These are phyloP conservation scores for Channa argus DNA, from an alignment of 2,113 vertebrate species.

Conservation along the genomic window DNA sequence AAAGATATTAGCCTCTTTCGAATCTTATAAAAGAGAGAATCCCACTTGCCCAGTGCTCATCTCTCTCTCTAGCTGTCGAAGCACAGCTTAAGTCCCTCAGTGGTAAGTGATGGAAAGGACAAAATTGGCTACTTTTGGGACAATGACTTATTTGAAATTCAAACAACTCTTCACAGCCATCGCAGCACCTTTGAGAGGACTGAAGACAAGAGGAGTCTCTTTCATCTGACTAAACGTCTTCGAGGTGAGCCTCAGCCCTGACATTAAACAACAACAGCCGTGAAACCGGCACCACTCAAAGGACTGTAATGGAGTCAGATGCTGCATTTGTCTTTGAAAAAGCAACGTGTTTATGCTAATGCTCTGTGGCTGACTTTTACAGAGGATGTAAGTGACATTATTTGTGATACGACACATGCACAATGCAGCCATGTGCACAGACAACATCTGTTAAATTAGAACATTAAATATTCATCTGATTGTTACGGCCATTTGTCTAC, in stretches of 20 bases:
- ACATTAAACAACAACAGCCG: constrained; percentile 69
- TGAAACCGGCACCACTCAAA: constrained; percentile 44
- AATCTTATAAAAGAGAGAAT: constrained; percentile 64
- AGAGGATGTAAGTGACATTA: constrained; percentile 16
- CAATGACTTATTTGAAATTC: constrained; percentile 80
- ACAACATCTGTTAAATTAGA: constrained; percentile 20
- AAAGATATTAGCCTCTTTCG: constrained; percentile 70
- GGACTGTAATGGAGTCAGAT: constrained; percentile 36
- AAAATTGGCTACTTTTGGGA: constrained; percentile 71
- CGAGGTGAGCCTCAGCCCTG: constrained; percentile 53
- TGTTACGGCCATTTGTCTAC: not conserved
- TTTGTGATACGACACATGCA: constrained; percentile 9
- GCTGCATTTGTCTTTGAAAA: constrained; percentile 60
- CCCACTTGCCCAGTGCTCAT: constrained; percentile 71
- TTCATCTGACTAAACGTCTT: constrained; percentile 65
- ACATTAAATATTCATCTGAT: not conserved
- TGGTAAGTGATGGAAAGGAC: constrained; percentile 76
- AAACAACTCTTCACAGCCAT: constrained; percentile 65
- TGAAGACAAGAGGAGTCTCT: constrained; percentile 62
- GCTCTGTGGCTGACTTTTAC: constrained; percentile 29
- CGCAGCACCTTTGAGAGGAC: constrained; percentile 61
- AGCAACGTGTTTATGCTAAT: constrained; percentile 70
- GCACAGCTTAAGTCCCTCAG: constrained; percentile 68
- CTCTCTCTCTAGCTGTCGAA: constrained; percentile 48
- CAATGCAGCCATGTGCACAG: not conserved